Evolutionary conservation across 2,888 invertebrate species (phyloP).

Genomic region (Xanthorhoe designata): DNA sequence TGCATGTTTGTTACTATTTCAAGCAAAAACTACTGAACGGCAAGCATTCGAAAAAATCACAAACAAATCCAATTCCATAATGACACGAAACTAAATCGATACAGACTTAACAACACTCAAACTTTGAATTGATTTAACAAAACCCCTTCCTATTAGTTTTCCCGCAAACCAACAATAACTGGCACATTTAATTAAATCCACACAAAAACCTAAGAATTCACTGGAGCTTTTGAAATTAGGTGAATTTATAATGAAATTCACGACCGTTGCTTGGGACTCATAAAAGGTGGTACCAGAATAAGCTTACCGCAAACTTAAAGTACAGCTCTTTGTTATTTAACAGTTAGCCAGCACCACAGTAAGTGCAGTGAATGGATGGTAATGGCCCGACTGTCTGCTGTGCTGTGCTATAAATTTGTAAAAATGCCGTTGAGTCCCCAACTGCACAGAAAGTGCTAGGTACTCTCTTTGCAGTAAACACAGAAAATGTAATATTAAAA

Average conservation of each 20-base stretch:
- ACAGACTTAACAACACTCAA: not conserved
- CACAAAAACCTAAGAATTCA: conserved; percentile 48
- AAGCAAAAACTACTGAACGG: too few species aligned
- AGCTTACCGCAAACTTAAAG: conserved; percentile 46
- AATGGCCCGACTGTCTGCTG: conserved; percentile 49
- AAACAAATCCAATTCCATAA: too few species aligned
- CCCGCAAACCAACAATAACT: conserved; percentile 19
- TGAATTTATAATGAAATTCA: conserved; percentile 50
- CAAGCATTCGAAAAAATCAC: too few species aligned
- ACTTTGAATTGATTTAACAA: conserved; percentile 12
- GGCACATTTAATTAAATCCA: conserved; percentile 31
- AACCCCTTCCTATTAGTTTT: conserved; percentile 13
- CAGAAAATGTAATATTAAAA: not conserved
- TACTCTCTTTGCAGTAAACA: not conserved
- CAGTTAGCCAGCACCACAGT: conserved; percentile 39
- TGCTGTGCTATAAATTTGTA: conserved; percentile 49
- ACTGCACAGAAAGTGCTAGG: conserved; percentile 22
- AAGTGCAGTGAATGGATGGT: conserved; percentile 63
- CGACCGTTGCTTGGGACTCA: conserved; percentile 47
- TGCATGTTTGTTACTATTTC: too few species aligned
- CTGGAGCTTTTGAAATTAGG: conserved; percentile 49
- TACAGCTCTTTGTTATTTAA: conserved; percentile 57
- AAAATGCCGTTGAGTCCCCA: conserved; percentile 42
- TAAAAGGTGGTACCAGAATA: conserved; percentile 45
- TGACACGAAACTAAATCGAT: too few species aligned